Percentiles rank a stretch among this genome's conserved stretches.
Evolutionary conservation across 2,888 invertebrate species (phyloP).

Genomic region (Phalera bucephala): DNA sequence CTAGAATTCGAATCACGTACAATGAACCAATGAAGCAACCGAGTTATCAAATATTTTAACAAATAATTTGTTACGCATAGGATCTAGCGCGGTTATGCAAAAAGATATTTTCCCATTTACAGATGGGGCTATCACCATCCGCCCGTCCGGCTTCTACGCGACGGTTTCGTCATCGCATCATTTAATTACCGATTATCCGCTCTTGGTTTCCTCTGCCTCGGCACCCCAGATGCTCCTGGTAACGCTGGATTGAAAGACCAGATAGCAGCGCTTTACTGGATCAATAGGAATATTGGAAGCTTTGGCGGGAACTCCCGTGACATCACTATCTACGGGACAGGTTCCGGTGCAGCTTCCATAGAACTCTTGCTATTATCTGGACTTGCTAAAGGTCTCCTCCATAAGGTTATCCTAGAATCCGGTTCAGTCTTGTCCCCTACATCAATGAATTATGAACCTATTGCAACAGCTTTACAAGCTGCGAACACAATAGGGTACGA

Average conservation of each 20-base stretch:
- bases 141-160: slow-evolving; percentile 43
- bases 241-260: slow-evolving; percentile 75
- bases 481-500: slow-evolving; percentile 71
- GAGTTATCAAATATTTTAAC: no score
- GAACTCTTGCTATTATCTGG: slow-evolving; percentile 61
- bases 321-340: slow-evolving; percentile 65
- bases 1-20: no score
- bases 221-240: slow-evolving; percentile 52
- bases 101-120: no score
- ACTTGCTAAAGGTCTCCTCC: slow-evolving; percentile 51
- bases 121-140: slow-evolving; percentile 64
- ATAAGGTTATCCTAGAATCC: slow-evolving; percentile 65
- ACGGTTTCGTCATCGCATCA: slow-evolving; percentile 58
- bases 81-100: no score
- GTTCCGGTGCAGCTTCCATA: slow-evolving; percentile 60
- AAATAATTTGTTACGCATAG: no score
- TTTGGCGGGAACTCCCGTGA: slow-evolving; percentile 66
- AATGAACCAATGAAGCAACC: no score
- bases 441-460: slow-evolving; percentile 50
- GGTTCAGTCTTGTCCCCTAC: slow-evolving; percentile 64
- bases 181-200: slow-evolving; percentile 70
- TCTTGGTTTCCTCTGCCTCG: slow-evolving; percentile 70
- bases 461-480: slow-evolving; percentile 49
- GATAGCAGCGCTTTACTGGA: slow-evolving; percentile 68
- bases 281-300: slow-evolving; percentile 60